Base-by-base conservation (phyloP, 1,140 invertebrate species). In the Pteromalus puparum region DNA sequence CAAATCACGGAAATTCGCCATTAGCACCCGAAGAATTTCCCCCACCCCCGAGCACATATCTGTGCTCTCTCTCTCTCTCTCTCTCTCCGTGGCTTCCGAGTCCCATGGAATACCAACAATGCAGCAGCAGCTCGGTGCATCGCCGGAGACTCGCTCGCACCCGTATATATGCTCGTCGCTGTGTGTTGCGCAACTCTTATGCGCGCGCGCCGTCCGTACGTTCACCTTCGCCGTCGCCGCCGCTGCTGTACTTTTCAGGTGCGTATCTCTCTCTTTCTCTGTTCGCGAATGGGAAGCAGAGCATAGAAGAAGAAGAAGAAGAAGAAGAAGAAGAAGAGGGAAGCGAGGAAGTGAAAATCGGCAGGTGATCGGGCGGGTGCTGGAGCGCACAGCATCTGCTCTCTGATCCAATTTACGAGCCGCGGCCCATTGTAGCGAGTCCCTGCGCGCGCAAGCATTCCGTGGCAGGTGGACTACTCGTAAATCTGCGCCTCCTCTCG, bases 391-490 rank as follows among this genome's bases (percentile, higher is more conserved):
- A 77, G 75, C 82, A 72, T 53, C 72, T 13, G 68, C 26, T 24
- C 61, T 26, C 72, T 61, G 78, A 76, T 84, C 83, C 83, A 84
- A 84, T 84, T 84, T 84, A 84, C 83, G 83, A 84, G 77, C 77
- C 75, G 26, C 30, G 30, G 30, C 30, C 30, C 30, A 34, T 34
- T 34, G 30, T 34, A 5, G 30, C 30, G 30, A 34, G 30, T 5
- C 30, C 30, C 30, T 34, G 30, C 30, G 30, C 10, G 38, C 38
- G 53, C 38, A 26, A 42, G 79, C 53, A 81, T 82, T 77, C 79
- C 84, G 79, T 48, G 46, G 79, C 84, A 81, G 84, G 84, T 85
- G 79, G 73, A 85, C 79, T 82, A 21, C 53, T 77, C 84, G 84
- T 85, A 85, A 85, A 85, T 85, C 74, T 78, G n/a, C 75, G 24